A percentile compares a stretch with the other conserved stretches of the same genome.
phyloP scores from a whole-genome alignment of 2,888 invertebrate species.

The Ochlodes sylvanus region DNA sequence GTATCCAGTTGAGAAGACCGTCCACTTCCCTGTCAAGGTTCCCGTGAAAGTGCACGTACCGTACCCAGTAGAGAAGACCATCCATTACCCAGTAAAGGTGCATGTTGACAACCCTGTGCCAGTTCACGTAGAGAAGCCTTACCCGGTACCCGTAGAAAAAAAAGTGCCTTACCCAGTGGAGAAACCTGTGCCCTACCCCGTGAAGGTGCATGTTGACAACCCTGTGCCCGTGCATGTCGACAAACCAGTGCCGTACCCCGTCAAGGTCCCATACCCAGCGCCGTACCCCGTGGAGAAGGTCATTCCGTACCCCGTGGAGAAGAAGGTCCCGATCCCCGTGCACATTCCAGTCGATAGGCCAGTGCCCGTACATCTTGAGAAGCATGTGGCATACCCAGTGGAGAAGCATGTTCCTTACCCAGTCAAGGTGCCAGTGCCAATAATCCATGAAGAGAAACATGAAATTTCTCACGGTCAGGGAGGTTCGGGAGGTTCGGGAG shows the following conservation, averaged over 20 bases:
- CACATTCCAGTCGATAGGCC: slow-evolving; percentile 86
- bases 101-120: slow-evolving; percentile 89
- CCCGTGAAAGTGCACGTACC: slow-evolving; percentile 90
- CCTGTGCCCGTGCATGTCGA: slow-evolving; percentile 91
- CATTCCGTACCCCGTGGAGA: slow-evolving; percentile 87
- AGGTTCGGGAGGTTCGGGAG: slow-evolving; percentile 44
- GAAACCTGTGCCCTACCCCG: slow-evolving; percentile 89
- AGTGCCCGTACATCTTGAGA: slow-evolving; percentile 86
- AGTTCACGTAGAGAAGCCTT: slow-evolving; percentile 87
- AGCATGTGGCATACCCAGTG: slow-evolving; percentile 87
- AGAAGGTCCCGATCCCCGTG: slow-evolving; percentile 87
- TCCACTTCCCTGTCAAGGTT: slow-evolving; percentile 87
- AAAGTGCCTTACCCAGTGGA: slow-evolving; percentile 91
- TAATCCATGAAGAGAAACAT: slow-evolving; percentile 75
- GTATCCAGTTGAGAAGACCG: slow-evolving; percentile 89
- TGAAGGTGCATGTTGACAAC: slow-evolving; percentile 87
- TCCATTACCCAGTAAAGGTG: slow-evolving; percentile 90
- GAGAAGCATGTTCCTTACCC: slow-evolving; percentile 89
- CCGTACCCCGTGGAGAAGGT: slow-evolving; percentile 89
- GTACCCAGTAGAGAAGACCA: slow-evolving; percentile 89
- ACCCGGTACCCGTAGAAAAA: slow-evolving; percentile 89
- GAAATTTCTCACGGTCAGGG: slow-evolving; percentile 27
- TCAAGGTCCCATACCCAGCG: slow-evolving; percentile 89
- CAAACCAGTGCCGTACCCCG: slow-evolving; percentile 90
- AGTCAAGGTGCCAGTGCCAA: slow-evolving; percentile 89